Base-by-base conservation (phyloP, 2,888 invertebrate species). In the Autographa gamma region DNA sequence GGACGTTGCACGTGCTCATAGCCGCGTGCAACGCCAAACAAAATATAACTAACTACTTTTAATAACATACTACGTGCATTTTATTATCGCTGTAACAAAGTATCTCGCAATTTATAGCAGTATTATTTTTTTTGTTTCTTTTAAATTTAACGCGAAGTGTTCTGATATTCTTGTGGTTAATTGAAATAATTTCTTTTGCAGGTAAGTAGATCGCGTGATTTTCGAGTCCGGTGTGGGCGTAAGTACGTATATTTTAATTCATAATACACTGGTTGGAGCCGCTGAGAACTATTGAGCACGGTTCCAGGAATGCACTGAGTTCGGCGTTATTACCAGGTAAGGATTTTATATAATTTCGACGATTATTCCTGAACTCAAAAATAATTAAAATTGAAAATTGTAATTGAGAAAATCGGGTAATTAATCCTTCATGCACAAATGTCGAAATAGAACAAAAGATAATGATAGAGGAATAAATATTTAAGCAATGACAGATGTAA, bases 131-230 rank as follows among this genome's bases (percentile, higher is more conserved):
- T 13, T 9, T 48, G 14, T 31, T 58, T 9, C 41, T 18, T 18
- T 63, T 52, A 13, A n/a, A 43, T 18, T 63, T 52, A 52, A 31
- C 52, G n/a, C 34, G 34, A 9, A 48, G n/a, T 67, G 60, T 73
- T 56, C 18, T n/a, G 52, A 56, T 58, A 59, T 60, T 65, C 34
- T n/a, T 25, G 54, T 66, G 25, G 62, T 64, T 79, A 64, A 79
- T 79, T 70, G 52, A 70, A 63, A 66, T 58, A n/a, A 54, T 75
- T 76, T 84, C 72, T 84, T 69, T 85, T 83, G 56, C 85, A 85
- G 85, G 85, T 85, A 86, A 84, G 84, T 84, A n/a, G 60, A 68
- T 72, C 66, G 43, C 64, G 69, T 77, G 72, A 31, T 66, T 9
- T 38, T 41, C 61, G 18, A 11, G 34, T 60, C 68, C 48, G 67